Evolutionary conservation across 1,140 invertebrate species (phyloP).

Genomic region (Proales similis): DNA sequence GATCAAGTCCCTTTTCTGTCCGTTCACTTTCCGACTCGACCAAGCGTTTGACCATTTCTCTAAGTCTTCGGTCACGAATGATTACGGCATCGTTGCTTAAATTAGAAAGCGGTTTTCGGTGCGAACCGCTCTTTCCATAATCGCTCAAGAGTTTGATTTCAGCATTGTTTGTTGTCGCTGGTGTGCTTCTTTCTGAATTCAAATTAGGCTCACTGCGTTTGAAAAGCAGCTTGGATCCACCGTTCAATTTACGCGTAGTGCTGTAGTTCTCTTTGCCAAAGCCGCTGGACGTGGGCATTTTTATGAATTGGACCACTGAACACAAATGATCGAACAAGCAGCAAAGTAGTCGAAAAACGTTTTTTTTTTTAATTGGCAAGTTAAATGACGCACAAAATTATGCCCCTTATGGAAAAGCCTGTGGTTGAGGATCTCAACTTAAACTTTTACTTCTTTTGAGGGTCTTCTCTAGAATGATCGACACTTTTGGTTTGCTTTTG

Average conservation of each 20-base stretch:
- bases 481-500: too few species aligned
- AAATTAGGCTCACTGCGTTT: background rate
- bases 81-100: background rate
- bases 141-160: background rate
- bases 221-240: background rate
- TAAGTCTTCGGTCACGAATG: conserved; percentile 17
- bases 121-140: background rate
- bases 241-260: conserved; percentile 1
- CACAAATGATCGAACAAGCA: too few species aligned
- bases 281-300: conserved; percentile 30
- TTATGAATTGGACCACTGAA: too few species aligned
- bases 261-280: conserved; percentile 2
- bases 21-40: conserved; percentile 19
- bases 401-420: too few species aligned
- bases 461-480: too few species aligned
- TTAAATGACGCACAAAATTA: too few species aligned
- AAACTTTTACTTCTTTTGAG: too few species aligned
- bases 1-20: conserved; percentile 6
- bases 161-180: conserved; percentile 2
- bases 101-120: background rate
- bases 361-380: too few species aligned
- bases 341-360: too few species aligned
- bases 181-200: background rate
- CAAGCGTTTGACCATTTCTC: conserved; percentile 31
- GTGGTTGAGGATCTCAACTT: too few species aligned